Conservation (phyloP, 2,113 vertebrate species). For the Grantiella picta region DNA sequence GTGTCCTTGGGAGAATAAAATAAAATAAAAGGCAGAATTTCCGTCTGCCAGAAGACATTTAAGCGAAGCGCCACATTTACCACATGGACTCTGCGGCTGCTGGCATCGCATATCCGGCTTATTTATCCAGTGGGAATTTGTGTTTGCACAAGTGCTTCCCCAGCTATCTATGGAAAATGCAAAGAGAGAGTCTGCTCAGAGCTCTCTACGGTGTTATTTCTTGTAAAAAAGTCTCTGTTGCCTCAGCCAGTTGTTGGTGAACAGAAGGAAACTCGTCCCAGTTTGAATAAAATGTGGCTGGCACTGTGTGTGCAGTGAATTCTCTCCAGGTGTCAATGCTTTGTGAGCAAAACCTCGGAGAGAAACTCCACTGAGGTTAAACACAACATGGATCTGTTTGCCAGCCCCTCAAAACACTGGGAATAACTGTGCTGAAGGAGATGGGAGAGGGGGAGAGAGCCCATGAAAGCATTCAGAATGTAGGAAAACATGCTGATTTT, state of each 20-base stretch:
- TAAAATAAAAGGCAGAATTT: conserved; percentile 34
- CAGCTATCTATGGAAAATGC: not conserved
- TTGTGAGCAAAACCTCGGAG: accelerated
- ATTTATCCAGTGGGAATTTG: not conserved
- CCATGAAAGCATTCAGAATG: accelerated
- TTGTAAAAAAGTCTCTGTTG: not conserved
- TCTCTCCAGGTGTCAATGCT: not conserved
- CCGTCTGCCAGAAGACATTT: not conserved
- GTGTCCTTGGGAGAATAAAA: conserved; percentile 78
- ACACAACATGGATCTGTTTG: not conserved
- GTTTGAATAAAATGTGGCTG: not conserved
- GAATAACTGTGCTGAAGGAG: not conserved
- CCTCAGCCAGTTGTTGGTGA: not conserved
- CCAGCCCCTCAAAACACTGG: not conserved
- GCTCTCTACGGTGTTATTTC: not conserved
- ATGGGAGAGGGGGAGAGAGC: not conserved
- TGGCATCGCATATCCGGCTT: accelerated
- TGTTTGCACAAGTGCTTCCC: not conserved
- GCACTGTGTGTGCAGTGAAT: accelerated
- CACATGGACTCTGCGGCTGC: not conserved
- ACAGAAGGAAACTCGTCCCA: not conserved
- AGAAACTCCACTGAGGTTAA: not conserved
- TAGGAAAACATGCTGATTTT: accelerated
- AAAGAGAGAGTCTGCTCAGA: not conserved
- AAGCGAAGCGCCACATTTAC: not conserved